Base-by-base conservation (phyloP, 2,113 vertebrate genomes). In the Coracopsis vasa region DNA sequence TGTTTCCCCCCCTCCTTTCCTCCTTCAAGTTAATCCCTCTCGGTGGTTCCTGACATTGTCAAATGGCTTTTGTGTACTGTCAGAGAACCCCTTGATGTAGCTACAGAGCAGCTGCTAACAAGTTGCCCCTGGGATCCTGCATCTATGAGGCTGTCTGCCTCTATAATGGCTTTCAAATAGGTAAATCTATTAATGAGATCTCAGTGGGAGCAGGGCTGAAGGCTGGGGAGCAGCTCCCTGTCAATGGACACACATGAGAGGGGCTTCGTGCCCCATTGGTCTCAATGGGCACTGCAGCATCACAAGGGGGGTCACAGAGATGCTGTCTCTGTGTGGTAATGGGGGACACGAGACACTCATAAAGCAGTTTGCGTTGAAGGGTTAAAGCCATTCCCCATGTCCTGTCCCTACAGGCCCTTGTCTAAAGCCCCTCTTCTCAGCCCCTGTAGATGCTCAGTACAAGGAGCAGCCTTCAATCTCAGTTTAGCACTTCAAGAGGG, bases 101-200 rank as follows among this genome's bases (percentile, higher is more conserved):
- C 93, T 80, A 6, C 44, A 11, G 90, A 95, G 93, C 94, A 93
- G 94, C 96, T 95, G 95, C 94, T 96, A 87, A 92, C 74, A 72
- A 86, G 74, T 86, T n/a, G 66, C 78, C 89, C 90, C 73, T 87
- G 94, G 86, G 94, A 96, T 90, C 80, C 90, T 16, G 8, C 51
- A 41, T 94, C 94, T 56, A 53, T 4, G 69, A 92, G 90, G 64
- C 92, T 92, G 96, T 93, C 95, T 91, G 94, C 92, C 92, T 41
- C 71, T 25, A 77, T 96, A 85, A 96, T 82, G 87, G 90, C 56
- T 85, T 92, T 84, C 83, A 73, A 86, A 97, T 96, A 95, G 96
- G 58, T 67, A 72, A 94, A 97, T 97, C 86, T 96, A 90, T 95
- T 97, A 96, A 97, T 97, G 97, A 90, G 95, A 62, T 41, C 71